Evolutionary conservation across 2,888 invertebrate genomes (phyloP), one percentile per base, ranked within the genome.

Genomic region (Heliconius hortense): DNA sequence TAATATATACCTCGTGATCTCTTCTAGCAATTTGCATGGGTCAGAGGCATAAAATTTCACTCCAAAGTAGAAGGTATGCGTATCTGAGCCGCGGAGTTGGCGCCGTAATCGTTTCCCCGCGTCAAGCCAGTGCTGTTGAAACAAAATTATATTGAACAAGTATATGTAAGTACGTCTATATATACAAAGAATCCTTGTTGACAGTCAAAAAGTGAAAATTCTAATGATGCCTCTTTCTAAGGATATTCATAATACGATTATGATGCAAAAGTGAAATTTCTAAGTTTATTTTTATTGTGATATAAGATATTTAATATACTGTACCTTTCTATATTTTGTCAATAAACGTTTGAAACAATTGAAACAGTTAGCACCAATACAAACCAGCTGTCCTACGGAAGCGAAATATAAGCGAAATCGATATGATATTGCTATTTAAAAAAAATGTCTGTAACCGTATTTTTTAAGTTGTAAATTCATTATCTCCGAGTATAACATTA

Each of bases 21-120:
- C 99, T 93, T 99, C 99, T 78, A 98, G 95, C 77, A 99, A 95
- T 90, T 98, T 98, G 94, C 98, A 98, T 1, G 99, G 99, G 94
- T 99, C 99, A 1, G 98, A 98, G 4, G 98, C 98, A 92, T 99
- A 99, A 92, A 98, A 99, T 93, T 99, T 99, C 79, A 99, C 98
- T 76, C 98, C 98, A 88, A 99, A 98, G 92, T 99, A 99, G 84
- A 99, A 96, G 76, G 97, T 98, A 90, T 97, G 97, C 53, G 97
- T 96, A 84, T 95, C 95, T 70, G 95, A 94, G 35, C 96, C 96
- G 90, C 98, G 97, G 79, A 99, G 95, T 90, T 99, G 99, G 80
- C 97, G 96, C 82, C 96, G 96, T 78, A 98, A 95, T 81, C 97
- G 96, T 91, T 98, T 98, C 79, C 97, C 96, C 18, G 98, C 97